Evolutionary conservation across 2,797 vertebrate genomes (phyloP).

Genomic region (Pygocentrus nattereri): DNA sequence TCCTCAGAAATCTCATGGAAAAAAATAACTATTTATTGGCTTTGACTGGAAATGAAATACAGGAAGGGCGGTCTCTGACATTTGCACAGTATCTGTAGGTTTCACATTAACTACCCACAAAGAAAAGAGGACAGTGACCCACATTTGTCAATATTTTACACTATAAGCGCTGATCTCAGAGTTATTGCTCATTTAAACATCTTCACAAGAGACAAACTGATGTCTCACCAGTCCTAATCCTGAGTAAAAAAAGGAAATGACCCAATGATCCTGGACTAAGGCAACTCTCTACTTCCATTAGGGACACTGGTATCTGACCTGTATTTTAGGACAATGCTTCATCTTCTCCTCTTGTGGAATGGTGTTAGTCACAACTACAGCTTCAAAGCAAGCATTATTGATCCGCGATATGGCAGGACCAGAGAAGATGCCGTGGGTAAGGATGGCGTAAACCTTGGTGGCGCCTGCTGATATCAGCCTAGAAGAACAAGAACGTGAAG

Average conservation of each 20-base stretch:
- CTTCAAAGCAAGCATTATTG: constrained; percentile 97
- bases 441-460: constrained; percentile 96
- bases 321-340: constrained; percentile 98
- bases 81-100: no score
- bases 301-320: constrained; percentile 75
- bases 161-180: no score
- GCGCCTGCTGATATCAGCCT: constrained; percentile 95
- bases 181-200: neutral
- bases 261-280: neutral
- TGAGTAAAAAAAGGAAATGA: no score
- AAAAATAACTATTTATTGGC: no score
- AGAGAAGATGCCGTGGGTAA: constrained; percentile 98
- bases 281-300: neutral
- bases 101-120: no score
- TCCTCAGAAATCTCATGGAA: no score
- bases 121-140: neutral
- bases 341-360: constrained; percentile 99
- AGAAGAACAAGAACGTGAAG: neutral
- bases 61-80: no score
- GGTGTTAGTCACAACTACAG: constrained; percentile 97
- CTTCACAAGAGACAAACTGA: no score
- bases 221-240: no score
- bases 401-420: constrained; percentile 96
- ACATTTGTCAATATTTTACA: neutral
- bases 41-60: no score